Evolutionary conservation across 2,113 vertebrate species (phyloP), one percentile per base, ranked within the genome.

Genomic region (Rhinolophus ferrumequinum): DNA sequence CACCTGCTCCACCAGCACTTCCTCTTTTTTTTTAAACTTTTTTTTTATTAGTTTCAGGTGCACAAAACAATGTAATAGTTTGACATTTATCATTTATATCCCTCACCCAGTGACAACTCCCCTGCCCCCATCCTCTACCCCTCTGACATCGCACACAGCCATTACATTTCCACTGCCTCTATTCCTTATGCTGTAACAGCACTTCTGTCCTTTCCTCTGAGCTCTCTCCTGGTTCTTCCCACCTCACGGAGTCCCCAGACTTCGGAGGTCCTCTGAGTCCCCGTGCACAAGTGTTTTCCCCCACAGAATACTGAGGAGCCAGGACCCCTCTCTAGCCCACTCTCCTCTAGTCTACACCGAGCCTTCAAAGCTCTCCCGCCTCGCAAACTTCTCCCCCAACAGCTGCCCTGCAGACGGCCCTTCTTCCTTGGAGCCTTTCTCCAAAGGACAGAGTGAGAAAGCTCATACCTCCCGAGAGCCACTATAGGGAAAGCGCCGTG

Each of bases 371-470:
- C 6, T 24, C 73, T 47, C 13, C 26, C 3, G 4, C 41, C 18
- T 16, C 1, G 0, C 14, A 22, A 0, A 5, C 16, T 22, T 13
- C 22, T 64, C 6, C 15, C 7, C n/a, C 28, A 21, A 0, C 33
- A n/a, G 76, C 77, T 50, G 54, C 77, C 70, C 16, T 13, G 2
- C 9, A 44, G 4, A 66, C 0, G 16, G 6, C 44, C 41, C 1
- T 77, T 22, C 44, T 80, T 11, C 60, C 69, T 18, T 0, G 0
- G 67, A 54, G 58, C 35, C 38, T 38, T 38, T 35, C 18, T 12
- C 73, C 12, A 21, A 52, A n/a, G n/a, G 44, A 22, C 28, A 26
- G 35, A 47, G 47, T 5, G 0, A 58, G 35, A 8, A 35, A 41
- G 13, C 41, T 47, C 1, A 0, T 5, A 5, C 18, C 54, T 75